Evolutionary conservation across 2,888 invertebrate genomes (phyloP).

Genomic region (Steinernema carpocapsae): DNA sequence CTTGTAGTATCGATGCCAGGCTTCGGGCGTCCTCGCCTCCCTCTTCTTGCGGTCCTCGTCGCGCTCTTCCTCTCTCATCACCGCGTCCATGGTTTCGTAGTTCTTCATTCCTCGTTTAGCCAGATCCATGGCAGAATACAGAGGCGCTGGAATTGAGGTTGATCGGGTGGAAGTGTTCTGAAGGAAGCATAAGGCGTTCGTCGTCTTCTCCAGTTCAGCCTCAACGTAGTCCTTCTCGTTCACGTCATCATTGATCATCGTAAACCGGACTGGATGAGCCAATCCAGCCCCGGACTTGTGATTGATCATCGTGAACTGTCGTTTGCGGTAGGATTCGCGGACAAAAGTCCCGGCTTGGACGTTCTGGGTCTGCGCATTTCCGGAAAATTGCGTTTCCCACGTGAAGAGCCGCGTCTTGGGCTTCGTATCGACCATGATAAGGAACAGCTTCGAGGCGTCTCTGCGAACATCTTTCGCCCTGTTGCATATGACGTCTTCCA

Average conservation of each 20-base stretch:
- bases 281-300: not conserved
- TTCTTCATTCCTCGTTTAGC: not conserved
- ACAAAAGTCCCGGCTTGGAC: not conserved
- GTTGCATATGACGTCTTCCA: not conserved
- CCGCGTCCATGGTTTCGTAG: not conserved
- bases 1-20: no score
- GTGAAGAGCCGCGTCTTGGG: slow-evolving; percentile 9
- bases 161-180: not conserved
- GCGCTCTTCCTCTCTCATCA: no score
- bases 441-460: not conserved
- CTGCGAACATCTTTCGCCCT: not conserved
- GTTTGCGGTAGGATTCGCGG: not conserved
- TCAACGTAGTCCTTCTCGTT: not conserved
- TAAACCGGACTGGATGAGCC: not conserved
- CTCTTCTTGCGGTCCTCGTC: no score
- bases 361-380: not conserved
- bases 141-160: slow-evolving; percentile 6
- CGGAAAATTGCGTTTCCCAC: not conserved
- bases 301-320: not conserved
- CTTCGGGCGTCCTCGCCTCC: no score
- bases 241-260: not conserved
- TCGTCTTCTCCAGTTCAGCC: not conserved
- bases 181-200: not conserved
- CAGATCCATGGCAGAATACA: slow-evolving; percentile 19
- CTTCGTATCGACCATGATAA: not conserved